Conservation (phyloP, 2,797 vertebrate species). For the Sebastes cheni region DNA sequence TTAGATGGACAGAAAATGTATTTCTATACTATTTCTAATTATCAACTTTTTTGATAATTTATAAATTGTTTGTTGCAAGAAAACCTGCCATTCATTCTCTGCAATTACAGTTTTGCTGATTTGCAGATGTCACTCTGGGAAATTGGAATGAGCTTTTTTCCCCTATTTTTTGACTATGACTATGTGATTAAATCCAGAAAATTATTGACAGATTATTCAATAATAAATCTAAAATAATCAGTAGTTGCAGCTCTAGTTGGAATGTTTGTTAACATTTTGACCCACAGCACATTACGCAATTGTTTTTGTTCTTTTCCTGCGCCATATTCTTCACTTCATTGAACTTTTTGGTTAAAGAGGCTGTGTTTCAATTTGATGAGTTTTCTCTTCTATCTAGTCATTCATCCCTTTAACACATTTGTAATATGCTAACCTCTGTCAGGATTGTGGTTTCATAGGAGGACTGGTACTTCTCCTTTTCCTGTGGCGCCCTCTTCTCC, state of each 20-base stretch:
- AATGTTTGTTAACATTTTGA: neutral
- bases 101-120: neutral
- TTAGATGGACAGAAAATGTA: neutral
- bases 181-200: neutral
- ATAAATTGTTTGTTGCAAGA: neutral
- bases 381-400: neutral
- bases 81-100: neutral
- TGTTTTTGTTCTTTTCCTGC: too few species aligned
- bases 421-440: constrained; percentile 76
- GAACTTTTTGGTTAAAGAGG: neutral
- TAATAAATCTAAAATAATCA: neutral
- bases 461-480: constrained; percentile 87
- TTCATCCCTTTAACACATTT: neutral
- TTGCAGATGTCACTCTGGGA: too few species aligned
- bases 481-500: constrained; percentile 86
- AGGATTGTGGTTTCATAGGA: constrained; percentile 86
- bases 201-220: neutral
- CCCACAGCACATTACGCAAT: too few species aligned
- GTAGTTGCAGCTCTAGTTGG: neutral
- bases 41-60: neutral
- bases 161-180: neutral
- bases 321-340: neutral
- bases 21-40: neutral
- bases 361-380: neutral
- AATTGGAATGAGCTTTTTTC: neutral